phyloP scores from a whole-genome alignment of 2,888 invertebrate species.

The Amblyteles armatorius region DNA sequence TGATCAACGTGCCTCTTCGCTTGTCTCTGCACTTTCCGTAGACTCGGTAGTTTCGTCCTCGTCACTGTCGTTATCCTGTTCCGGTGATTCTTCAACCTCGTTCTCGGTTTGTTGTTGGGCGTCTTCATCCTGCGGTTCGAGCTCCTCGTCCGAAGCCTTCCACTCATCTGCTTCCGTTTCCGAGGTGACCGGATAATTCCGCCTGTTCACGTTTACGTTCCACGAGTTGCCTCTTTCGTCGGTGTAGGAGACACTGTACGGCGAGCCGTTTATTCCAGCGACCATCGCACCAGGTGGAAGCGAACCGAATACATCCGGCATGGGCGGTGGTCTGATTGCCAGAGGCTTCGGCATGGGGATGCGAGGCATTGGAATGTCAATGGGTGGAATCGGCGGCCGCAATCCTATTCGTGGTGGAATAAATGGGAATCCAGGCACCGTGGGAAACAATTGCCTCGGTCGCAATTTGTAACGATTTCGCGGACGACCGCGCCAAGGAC shows the following conservation, averaged over 20 bases:
- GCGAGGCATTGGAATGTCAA: conserved; percentile 3
- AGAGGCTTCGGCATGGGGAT: background rate
- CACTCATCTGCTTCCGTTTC: background rate
- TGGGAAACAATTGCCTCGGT: conserved; percentile 12
- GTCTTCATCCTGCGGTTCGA: background rate
- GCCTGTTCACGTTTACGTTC: conserved; percentile 66
- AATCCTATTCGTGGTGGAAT: conserved; percentile 14
- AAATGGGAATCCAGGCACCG: conserved; percentile 22
- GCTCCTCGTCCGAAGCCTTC: background rate
- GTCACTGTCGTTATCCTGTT: background rate
- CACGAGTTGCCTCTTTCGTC: conserved; percentile 63
- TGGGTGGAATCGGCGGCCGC: background rate
- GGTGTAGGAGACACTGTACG: conserved; percentile 65
- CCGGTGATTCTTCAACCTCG: background rate
- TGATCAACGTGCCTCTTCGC: background rate
- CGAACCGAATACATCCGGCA: conserved; percentile 15
- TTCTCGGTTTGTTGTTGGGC: background rate
- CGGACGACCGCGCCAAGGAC: conserved; percentile 3
- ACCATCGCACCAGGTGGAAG: conserved; percentile 44
- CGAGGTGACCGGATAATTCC: conserved; percentile 18
- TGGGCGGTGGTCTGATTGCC: conserved; percentile 1
- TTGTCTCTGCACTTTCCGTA: background rate
- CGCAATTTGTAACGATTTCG: conserved; percentile 11
- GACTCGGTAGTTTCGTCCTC: background rate
- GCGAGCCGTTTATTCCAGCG: conserved; percentile 25